Percentiles rank a stretch among this genome's conserved stretches.
These are phyloP conservation scores for Artibeus jamaicensis DNA, from an alignment of 2,797 vertebrate species.

Conservation along the genomic window DNA sequence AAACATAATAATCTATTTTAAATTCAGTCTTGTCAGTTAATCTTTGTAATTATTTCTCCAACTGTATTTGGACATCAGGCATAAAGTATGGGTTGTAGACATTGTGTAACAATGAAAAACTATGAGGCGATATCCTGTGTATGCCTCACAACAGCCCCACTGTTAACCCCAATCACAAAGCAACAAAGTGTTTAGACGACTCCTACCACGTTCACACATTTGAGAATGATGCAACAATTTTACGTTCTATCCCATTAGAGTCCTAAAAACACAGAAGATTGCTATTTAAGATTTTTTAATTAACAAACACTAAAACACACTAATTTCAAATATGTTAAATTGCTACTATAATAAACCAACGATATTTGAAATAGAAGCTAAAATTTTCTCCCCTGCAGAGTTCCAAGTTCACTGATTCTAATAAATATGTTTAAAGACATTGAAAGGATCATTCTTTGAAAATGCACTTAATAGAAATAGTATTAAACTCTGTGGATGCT, in stretches of 20 bases:
- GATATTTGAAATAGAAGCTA: constrained; percentile 35
- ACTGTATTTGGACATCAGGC: not conserved
- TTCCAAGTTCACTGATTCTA: constrained; percentile 23
- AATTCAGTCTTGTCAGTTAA: not conserved
- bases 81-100: not conserved
- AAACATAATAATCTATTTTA: not conserved
- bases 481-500: not conserved
- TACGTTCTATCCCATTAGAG: not conserved
- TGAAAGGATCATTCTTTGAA: not conserved
- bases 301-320: not conserved
- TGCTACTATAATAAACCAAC: not conserved
- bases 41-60: not conserved
- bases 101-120: not conserved
- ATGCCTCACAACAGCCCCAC: not conserved
- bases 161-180: not conserved
- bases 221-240: not conserved
- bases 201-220: not conserved
- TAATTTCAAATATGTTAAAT: constrained; percentile 16
- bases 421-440: not conserved
- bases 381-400: not conserved
- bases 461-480: constrained; percentile 10
- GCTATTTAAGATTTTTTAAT: not conserved
- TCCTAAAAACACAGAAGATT: not conserved
- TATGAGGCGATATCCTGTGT: not conserved
- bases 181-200: not conserved